phyloP scores from a whole-genome alignment of 2,888 invertebrate species.

The Limenitis camilla region DNA sequence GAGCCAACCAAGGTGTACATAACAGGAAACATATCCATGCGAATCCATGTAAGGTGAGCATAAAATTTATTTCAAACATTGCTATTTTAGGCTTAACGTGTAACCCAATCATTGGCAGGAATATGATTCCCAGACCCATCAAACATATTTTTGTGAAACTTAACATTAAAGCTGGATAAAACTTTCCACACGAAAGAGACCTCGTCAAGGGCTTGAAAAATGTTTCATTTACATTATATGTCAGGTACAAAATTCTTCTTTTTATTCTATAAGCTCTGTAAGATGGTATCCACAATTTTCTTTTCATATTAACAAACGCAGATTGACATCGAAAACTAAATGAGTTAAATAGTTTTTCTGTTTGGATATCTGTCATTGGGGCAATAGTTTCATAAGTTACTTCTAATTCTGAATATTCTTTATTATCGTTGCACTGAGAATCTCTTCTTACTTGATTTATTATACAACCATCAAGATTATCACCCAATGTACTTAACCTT shows the following conservation, averaged over 20 bases:
- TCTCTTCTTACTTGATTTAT: conserved; percentile 57
- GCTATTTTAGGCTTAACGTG: conserved; percentile 54
- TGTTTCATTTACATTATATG: conserved; percentile 60
- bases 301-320: conserved; percentile 50
- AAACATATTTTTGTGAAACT: conserved; percentile 52
- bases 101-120: conserved; percentile 55
- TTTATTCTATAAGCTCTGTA: conserved; percentile 58
- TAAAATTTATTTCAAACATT: conserved; percentile 53
- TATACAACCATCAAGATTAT: conserved; percentile 67
- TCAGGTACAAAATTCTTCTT: conserved; percentile 47
- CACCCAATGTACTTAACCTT: conserved; percentile 69
- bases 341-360: conserved; percentile 62
- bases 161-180: conserved; percentile 62
- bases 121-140: conserved; percentile 48
- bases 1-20: conserved; percentile 60
- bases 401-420: conserved; percentile 55
- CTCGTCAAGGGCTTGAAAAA: conserved; percentile 62
- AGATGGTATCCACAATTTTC: conserved; percentile 59
- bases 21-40: conserved; percentile 66
- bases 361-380: conserved; percentile 60
- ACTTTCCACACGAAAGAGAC: conserved; percentile 60
- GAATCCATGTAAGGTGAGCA: conserved; percentile 61
- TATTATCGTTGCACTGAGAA: conserved; percentile 45
- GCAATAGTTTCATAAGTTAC: conserved; percentile 59
- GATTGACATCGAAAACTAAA: conserved; percentile 63